phyloP scores from a whole-genome alignment of 2,797 vertebrate genomes.

The Bovichtus diacanthus region DNA sequence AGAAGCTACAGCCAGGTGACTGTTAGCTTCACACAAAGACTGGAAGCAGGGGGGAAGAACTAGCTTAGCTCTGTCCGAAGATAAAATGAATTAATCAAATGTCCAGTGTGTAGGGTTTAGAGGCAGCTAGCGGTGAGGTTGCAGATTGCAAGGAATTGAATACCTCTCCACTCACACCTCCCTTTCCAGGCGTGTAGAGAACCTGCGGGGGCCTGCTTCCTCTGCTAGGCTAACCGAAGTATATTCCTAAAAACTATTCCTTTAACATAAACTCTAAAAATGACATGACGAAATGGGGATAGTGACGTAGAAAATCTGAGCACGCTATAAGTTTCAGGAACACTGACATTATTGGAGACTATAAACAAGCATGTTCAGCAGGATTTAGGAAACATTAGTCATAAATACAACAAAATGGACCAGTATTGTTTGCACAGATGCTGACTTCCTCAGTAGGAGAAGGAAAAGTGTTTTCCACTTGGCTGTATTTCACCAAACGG shows the following conservation, averaged over 20 bases:
- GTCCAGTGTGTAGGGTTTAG: too few species aligned
- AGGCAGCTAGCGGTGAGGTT: too few species aligned
- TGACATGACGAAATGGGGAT: background rate
- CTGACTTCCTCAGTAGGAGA: constrained; percentile 53
- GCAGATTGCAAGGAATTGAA: too few species aligned
- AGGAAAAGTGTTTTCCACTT: constrained; percentile 66
- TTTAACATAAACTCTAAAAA: background rate
- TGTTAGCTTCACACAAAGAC: background rate
- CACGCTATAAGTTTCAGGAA: background rate
- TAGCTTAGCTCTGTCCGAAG: background rate
- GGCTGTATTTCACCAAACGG: constrained; percentile 64
- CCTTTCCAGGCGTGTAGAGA: too few species aligned
- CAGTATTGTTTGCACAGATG: constrained; percentile 71
- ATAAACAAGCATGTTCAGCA: constrained; percentile 34
- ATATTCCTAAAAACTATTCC: background rate
- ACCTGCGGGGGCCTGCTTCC: too few species aligned
- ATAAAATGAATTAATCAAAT: too few species aligned
- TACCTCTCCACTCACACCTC: too few species aligned
- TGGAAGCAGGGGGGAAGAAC: background rate
- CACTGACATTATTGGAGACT: constrained; percentile 46
- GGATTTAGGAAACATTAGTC: constrained; percentile 52
- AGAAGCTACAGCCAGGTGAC: background rate
- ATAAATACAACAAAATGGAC: constrained; percentile 49
- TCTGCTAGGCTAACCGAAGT: background rate
- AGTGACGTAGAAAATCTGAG: background rate